Evolutionary conservation across 2,113 vertebrate species (phyloP).

Genomic region (Ctenomys sociabilis): DNA sequence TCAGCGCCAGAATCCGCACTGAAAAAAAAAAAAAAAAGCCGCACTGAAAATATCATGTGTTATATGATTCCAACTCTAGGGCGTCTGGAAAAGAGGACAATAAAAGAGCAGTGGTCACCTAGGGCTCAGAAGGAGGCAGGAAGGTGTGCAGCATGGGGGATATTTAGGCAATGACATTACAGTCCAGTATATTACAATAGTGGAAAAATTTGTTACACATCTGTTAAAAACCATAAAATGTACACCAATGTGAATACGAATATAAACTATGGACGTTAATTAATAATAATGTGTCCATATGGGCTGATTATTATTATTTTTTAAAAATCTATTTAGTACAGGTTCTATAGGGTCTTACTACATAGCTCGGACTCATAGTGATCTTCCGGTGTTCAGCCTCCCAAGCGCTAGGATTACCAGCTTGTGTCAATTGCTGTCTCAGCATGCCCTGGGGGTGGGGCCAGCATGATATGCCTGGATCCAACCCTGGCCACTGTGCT

Average conservation of each 20-base stretch:
- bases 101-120: background rate
- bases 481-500: no score
- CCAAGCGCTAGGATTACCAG: no score
- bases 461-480: no score
- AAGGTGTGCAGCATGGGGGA: background rate
- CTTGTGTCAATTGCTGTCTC: no score
- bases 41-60: background rate
- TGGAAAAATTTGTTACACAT: background rate
- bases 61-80: background rate
- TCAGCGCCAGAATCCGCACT: background rate
- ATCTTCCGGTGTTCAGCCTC: no score
- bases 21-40: no score
- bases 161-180: background rate
- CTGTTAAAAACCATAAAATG: conserved; percentile 18
- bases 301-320: no score
- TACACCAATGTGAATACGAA: background rate
- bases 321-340: no score
- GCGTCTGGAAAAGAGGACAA: background rate
- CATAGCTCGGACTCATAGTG: no score
- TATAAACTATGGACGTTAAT: background rate
- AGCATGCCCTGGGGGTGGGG: no score
- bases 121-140: background rate
- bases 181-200: background rate
- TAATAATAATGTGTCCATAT: background rate
- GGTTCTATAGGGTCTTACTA: no score